Evolutionary conservation across 2,797 vertebrate species (phyloP).

Genomic region (Enteromius afrohamiltoni): DNA sequence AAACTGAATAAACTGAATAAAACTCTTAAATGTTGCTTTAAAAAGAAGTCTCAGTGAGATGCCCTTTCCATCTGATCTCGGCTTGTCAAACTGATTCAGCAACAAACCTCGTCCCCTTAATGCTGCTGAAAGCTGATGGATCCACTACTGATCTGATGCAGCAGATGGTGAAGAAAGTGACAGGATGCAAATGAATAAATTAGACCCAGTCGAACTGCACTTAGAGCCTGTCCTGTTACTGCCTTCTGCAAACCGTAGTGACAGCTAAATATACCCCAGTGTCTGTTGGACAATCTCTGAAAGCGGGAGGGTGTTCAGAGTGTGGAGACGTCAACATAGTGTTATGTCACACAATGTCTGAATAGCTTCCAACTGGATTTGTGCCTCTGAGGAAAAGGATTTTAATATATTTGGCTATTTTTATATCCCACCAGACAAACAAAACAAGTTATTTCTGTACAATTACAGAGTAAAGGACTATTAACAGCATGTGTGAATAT

Average conservation of each 20-base stretch:
- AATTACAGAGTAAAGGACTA: conserved; percentile 4
- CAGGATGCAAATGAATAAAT: conserved; percentile 53
- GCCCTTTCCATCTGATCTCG: neutral
- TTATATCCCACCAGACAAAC: conserved; percentile 22
- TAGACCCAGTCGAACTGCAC: conserved; percentile 39
- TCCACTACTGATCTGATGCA: conserved; percentile 42
- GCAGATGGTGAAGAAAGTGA: conserved; percentile 28
- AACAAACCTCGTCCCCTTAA: conserved; percentile 21
- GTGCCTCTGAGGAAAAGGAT: conserved; percentile 1
- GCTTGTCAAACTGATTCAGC: conserved; percentile 25
- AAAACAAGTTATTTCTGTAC: conserved; percentile 27
- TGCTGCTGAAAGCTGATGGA: conserved; percentile 35
- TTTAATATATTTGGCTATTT: conserved; percentile 5
- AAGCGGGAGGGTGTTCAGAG: conserved; percentile 13
- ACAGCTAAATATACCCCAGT: conserved; percentile 40
- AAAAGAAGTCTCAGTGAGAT: conserved; percentile 4
- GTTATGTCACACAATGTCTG: conserved; percentile 25
- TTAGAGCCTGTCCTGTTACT: conserved; percentile 35
- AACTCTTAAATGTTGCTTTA: neutral
- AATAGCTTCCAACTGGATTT: conserved; percentile 34
- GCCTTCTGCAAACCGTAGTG: conserved; percentile 22
- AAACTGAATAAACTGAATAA: neutral
- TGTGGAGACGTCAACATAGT: conserved; percentile 10
- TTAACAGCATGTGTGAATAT: conserved; percentile 2
- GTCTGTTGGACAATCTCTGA: conserved; percentile 30